Conservation (phyloP, 2,888 invertebrate genomes). For the Plebejus melissa region DNA sequence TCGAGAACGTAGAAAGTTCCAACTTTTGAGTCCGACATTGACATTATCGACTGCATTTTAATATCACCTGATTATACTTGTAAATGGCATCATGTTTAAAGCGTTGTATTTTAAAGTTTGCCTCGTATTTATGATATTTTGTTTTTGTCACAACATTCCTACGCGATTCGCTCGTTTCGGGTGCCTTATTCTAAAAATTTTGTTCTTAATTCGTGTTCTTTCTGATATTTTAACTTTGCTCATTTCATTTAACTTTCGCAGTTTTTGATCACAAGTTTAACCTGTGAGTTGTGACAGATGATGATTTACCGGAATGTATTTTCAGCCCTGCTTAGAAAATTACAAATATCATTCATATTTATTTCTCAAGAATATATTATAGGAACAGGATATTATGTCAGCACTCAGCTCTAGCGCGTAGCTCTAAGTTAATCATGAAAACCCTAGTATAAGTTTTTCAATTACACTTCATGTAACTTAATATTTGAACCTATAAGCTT, state of each 20-base stretch:
- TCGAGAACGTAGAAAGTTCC: conserved; percentile 7
- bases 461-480: conserved; percentile 22
- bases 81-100: conserved; percentile 14
- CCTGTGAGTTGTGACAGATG: too few relatives aligned
- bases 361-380: neutral
- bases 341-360: neutral
- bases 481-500: conserved; percentile 13
- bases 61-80: conserved; percentile 30
- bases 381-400: neutral
- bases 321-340: neutral
- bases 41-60: conserved; percentile 9
- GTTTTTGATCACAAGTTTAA: neutral
- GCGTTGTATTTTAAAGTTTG: neutral
- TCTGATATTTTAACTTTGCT: neutral
- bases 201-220: neutral
- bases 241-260: neutral
- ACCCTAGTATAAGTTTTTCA: neutral
- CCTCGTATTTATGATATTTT: neutral
- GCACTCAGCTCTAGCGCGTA: neutral
- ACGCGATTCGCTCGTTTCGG: neutral
- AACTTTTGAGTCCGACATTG: conserved; percentile 10
- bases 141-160: conserved; percentile 9
- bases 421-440: neutral
- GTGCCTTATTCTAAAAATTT: neutral
- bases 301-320: too few relatives aligned